These are phyloP conservation scores for Drosophila arawakana DNA, from an alignment of 1,140 invertebrate genomes.

Conservation along the genomic window DNA sequence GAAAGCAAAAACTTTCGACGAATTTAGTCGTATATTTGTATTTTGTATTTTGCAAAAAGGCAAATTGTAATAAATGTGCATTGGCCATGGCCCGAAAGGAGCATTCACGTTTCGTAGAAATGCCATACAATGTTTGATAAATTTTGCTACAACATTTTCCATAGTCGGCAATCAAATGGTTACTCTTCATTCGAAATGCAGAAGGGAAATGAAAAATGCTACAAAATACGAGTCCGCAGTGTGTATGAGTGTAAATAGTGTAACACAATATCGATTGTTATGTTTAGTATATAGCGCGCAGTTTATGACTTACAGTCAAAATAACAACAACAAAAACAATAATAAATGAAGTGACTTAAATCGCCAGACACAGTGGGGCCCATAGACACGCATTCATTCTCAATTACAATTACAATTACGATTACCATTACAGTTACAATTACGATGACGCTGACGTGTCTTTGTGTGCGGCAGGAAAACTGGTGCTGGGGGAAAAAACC, in stretches of 20 bases:
- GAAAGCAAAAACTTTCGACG: conserved; percentile 16
- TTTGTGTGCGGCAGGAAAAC: not conserved
- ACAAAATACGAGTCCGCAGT: not conserved
- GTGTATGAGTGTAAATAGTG: conserved; percentile 4
- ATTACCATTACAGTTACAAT: conserved; percentile 28
- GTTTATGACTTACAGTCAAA: conserved; percentile 25
- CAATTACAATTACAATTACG: conserved; percentile 23
- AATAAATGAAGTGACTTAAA: conserved; percentile 6
- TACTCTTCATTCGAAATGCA: conserved; percentile 23
- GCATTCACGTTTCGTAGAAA: conserved; percentile 33
- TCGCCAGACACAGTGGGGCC: conserved; percentile 11
- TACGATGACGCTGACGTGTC: conserved; percentile 20
- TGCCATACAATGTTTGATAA: conserved; percentile 22
- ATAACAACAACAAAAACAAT: not conserved
- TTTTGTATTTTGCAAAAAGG: not conserved
- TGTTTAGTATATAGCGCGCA: not conserved
- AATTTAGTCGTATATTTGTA: not conserved
- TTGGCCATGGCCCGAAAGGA: not conserved
- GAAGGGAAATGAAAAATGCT: conserved; percentile 5
- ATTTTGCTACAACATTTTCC: conserved; percentile 10
- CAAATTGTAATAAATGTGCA: conserved; percentile 32
- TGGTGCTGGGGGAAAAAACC: not conserved
- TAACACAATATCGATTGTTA: conserved; percentile 40
- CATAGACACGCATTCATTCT: conserved; percentile 7
- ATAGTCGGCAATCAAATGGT: conserved; percentile 9